A percentile compares a stretch with the other conserved stretches of the same genome.
phyloP scores from a whole-genome alignment of 2,888 invertebrate species.

The Epinotia nisella region DNA sequence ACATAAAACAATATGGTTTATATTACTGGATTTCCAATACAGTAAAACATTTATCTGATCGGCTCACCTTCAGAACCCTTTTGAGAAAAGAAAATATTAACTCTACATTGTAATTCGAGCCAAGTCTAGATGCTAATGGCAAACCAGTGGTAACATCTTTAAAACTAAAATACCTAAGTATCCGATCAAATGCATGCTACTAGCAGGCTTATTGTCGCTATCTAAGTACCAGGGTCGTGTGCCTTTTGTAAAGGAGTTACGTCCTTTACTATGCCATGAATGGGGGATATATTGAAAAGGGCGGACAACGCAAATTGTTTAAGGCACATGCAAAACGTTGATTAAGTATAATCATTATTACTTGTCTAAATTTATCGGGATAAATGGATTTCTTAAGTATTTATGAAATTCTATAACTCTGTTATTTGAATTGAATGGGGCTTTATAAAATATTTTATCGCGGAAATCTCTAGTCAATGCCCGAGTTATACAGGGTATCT shows the following conservation, averaged over 20 bases:
- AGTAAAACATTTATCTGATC: constrained; percentile 19
- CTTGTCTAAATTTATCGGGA: constrained; percentile 23
- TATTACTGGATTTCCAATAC: not conserved
- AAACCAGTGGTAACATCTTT: not conserved
- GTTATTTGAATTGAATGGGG: constrained; percentile 26
- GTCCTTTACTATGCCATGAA: not conserved
- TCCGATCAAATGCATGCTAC: not conserved
- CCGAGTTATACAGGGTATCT: not conserved
- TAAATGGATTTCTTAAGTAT: constrained; percentile 28
- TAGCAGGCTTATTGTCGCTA: not conserved
- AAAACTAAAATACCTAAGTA: not conserved
- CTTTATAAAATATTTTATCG: constrained; percentile 22
- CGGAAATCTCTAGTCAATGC: constrained; percentile 6
- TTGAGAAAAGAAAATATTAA: constrained; percentile 23
- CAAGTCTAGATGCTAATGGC: constrained; percentile 29
- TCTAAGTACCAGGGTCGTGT: not conserved
- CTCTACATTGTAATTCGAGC: constrained; percentile 15
- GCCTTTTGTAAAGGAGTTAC: not conserved
- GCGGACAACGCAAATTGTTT: constrained; percentile 35
- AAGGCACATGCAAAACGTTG: constrained; percentile 27
- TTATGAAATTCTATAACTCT: constrained; percentile 28
- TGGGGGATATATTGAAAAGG: constrained; percentile 25
- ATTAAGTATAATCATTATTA: constrained; percentile 34
- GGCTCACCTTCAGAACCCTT: not conserved
- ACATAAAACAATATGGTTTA: constrained; percentile 3